phyloP scores from a whole-genome alignment of 2,888 invertebrate genomes.

The Harpalus rubripes region DNA sequence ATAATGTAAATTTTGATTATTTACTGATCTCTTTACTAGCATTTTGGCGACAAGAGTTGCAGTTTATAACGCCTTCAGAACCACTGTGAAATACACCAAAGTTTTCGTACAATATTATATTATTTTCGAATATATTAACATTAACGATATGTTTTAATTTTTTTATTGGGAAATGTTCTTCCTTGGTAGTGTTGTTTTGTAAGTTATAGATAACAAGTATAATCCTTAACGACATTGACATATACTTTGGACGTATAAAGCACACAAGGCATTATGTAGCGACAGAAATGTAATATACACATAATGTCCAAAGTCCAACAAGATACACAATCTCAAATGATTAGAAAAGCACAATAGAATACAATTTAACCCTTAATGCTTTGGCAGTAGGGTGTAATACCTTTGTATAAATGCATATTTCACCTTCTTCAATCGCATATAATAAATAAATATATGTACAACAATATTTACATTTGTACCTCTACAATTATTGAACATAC shows the following conservation, averaged over 20 bases:
- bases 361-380: not conserved
- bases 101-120: no score
- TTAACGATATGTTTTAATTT: not conserved
- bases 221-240: conserved; percentile 46
- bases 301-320: conserved; percentile 46
- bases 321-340: conserved; percentile 38
- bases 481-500: conserved; percentile 4
- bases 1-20: no score
- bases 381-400: conserved; percentile 54
- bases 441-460: conserved; percentile 26
- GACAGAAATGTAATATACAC: conserved; percentile 57
- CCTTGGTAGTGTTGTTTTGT: not conserved
- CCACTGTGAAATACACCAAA: no score
- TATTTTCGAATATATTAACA: no score
- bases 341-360: conserved; percentile 22
- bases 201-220: conserved; percentile 37
- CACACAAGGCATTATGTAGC: conserved; percentile 63
- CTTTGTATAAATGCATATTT: conserved; percentile 51
- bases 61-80: no score
- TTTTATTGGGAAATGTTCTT: not conserved
- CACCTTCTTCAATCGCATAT: not conserved
- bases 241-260: conserved; percentile 58
- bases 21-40: no score
- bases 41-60: no score
- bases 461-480: conserved; percentile 45